phyloP scores from a whole-genome alignment of 2,113 vertebrate genomes.

The Salvelinus namaycush region DNA sequence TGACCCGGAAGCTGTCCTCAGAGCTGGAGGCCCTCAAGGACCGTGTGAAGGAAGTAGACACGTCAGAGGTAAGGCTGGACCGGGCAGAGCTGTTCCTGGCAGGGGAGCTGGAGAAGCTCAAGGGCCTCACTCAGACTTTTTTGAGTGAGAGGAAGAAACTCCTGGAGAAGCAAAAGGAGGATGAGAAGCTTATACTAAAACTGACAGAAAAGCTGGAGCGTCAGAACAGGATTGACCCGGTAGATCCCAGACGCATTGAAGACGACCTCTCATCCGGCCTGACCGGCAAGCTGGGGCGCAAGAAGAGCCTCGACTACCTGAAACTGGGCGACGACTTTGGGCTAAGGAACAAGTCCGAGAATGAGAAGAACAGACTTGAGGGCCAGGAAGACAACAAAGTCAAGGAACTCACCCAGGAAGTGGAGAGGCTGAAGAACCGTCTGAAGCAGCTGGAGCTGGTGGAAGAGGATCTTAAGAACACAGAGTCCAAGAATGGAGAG shows the following conservation, averaged over 20 bases:
- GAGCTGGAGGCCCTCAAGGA: constrained; percentile 88
- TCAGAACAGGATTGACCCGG: constrained; percentile 75
- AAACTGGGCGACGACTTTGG: constrained; percentile 82
- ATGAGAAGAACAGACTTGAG: constrained; percentile 88
- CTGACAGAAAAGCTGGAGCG: constrained; percentile 89
- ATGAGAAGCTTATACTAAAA: constrained; percentile 88
- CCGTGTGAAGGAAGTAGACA: constrained; percentile 90
- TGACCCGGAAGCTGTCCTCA: constrained; percentile 93
- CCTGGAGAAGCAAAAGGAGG: constrained; percentile 89
- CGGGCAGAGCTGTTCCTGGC: constrained; percentile 85
- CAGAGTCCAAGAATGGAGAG: constrained; percentile 86
- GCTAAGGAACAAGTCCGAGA: constrained; percentile 85
- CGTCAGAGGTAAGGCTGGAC: constrained; percentile 85
- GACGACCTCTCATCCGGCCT: constrained; percentile 81
- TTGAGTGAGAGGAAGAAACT: constrained; percentile 87
- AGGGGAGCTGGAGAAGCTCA: constrained; percentile 89
- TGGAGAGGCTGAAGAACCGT: constrained; percentile 91
- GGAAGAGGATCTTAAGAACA: constrained; percentile 90
- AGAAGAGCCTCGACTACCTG: constrained; percentile 83
- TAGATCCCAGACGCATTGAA: constrained; percentile 84
- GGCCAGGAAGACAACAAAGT: constrained; percentile 96
- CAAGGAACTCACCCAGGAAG: constrained; percentile 92
- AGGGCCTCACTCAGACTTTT: constrained; percentile 87
- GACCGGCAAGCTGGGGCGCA: constrained; percentile 81
- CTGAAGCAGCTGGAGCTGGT: constrained; percentile 89